Evolutionary conservation across 2,797 vertebrate genomes (phyloP).

Genomic region (Benthosema pterotum): DNA sequence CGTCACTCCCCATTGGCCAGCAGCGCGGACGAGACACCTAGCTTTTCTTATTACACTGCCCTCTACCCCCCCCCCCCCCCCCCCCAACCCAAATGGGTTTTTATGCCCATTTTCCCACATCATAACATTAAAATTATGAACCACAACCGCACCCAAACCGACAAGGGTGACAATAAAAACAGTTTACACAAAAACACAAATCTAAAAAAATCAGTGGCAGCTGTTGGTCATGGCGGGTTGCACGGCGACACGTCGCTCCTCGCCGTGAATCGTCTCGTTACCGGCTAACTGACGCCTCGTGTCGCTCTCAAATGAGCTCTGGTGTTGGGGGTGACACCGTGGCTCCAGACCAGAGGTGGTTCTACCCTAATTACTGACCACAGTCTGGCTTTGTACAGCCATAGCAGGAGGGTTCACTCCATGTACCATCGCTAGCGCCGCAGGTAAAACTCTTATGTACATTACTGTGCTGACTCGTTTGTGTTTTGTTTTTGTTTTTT

Average conservation of each 20-base stretch:
- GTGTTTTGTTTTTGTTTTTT: too few relatives aligned
- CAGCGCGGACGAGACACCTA: too few relatives aligned
- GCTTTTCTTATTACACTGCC: too few relatives aligned
- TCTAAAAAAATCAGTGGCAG: background rate
- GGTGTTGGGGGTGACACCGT: slow-evolving; percentile 47
- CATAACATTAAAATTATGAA: too few relatives aligned
- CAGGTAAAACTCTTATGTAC: too few relatives aligned
- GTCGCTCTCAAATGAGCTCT: slow-evolving; percentile 63
- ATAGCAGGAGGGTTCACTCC: slow-evolving; percentile 39
- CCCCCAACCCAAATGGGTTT: too few relatives aligned
- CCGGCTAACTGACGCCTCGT: slow-evolving; percentile 56
- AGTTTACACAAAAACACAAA: background rate
- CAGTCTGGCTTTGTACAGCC: slow-evolving; percentile 38
- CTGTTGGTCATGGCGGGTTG: slow-evolving; percentile 16
- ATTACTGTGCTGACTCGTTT: too few relatives aligned
- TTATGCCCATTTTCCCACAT: too few relatives aligned
- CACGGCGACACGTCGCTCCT: slow-evolving; percentile 32
- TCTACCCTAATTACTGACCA: slow-evolving; percentile 67
- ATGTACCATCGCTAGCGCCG: too few relatives aligned
- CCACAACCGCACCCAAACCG: background rate
- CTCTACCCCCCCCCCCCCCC: too few relatives aligned
- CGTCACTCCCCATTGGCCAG: too few relatives aligned
- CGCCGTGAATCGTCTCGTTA: slow-evolving; percentile 51
- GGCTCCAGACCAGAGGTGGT: slow-evolving; percentile 48
- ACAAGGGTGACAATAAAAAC: slow-evolving; percentile 9